Evolutionary conservation across 2,113 vertebrate genomes (phyloP).

Genomic region (Centropus unirufus): DNA sequence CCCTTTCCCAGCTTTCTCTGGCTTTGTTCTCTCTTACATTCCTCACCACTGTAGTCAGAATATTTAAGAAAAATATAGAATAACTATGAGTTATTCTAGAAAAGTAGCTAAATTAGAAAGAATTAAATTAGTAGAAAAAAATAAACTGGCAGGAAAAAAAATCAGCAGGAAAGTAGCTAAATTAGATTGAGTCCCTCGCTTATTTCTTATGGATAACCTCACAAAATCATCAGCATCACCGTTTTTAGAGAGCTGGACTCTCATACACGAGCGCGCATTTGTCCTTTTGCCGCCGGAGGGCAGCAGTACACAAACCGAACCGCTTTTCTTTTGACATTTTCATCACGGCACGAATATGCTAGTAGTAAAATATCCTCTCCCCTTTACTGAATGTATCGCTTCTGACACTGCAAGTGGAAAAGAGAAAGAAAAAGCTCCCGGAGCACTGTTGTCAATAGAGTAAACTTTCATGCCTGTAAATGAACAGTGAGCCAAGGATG

Average conservation of each 20-base stretch:
- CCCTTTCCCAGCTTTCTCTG: not conserved
- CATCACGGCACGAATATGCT: rapidly evolving
- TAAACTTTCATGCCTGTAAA: not conserved
- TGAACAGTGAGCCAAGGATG: not conserved
- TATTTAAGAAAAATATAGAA: not conserved
- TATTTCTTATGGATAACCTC: not conserved
- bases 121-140: too few species aligned
- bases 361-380: not conserved
- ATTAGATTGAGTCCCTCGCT: not conserved
- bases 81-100: not conserved
- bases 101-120: not conserved
- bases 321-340: rapidly evolving
- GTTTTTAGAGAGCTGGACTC: rapidly evolving
- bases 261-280: rapidly evolving
- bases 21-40: not conserved
- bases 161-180: not conserved
- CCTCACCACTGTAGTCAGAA: not conserved
- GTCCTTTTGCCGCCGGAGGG: not conserved
- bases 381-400: rapidly evolving
- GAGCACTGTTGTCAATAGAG: not conserved
- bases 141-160: too few species aligned
- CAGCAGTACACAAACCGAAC: not conserved
- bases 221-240: rapidly evolving
- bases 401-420: not conserved
- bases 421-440: not conserved